Conservation (phyloP, 2,888 invertebrate species). For the Emmelina monodactyla region DNA sequence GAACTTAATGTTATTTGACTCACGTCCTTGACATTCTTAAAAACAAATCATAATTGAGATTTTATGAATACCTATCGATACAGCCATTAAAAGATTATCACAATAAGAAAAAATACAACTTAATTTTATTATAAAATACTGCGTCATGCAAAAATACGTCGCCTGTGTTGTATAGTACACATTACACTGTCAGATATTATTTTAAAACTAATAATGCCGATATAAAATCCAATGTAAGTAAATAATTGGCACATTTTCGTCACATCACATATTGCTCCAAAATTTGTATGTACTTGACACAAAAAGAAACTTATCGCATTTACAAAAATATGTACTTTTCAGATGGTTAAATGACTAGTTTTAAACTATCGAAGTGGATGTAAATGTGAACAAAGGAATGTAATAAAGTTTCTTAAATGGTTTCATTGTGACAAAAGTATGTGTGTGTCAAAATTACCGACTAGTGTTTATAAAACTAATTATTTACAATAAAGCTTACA, state of each 20-base stretch:
- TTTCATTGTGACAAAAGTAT: slow-evolving; percentile 19
- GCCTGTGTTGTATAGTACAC: neutral
- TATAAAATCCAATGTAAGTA: slow-evolving; percentile 3
- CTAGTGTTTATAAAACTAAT: slow-evolving; percentile 18
- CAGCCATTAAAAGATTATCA: neutral
- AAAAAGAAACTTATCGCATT: too few relatives aligned
- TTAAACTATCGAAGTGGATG: too few relatives aligned
- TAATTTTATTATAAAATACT: neutral
- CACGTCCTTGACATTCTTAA: neutral
- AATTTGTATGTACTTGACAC: too few relatives aligned
- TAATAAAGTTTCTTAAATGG: slow-evolving; percentile 3
- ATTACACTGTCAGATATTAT: slow-evolving; percentile 1
- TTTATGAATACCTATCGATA: neutral
- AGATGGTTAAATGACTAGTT: too few relatives aligned
- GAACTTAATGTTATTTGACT: too few relatives aligned
- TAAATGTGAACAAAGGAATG: too few relatives aligned
- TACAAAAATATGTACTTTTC: too few relatives aligned
- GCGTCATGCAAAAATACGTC: neutral
- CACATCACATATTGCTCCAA: slow-evolving; percentile 1
- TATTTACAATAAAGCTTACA: slow-evolving; percentile 33
- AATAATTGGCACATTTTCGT: slow-evolving; percentile 12
- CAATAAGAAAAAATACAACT: neutral
- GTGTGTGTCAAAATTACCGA: slow-evolving; percentile 21
- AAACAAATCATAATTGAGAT: neutral
- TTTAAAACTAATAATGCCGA: neutral